Conservation (phyloP, 2,113 vertebrate species). For the Abramis brama region DNA sequence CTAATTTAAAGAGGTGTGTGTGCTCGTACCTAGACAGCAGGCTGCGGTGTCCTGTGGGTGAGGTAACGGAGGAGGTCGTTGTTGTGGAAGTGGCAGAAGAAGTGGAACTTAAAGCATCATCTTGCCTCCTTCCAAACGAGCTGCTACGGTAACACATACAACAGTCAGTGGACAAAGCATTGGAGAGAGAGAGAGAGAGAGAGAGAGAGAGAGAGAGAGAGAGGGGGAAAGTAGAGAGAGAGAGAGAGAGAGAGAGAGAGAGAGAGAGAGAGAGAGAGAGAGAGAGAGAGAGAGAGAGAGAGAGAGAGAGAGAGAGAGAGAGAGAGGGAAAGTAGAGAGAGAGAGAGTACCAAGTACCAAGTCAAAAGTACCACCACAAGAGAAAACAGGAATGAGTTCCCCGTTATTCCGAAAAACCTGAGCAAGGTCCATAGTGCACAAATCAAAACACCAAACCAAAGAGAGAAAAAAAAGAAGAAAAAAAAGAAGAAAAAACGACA, state of each 20-base stretch:
- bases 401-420: background rate
- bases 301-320: background rate
- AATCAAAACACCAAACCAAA: background rate
- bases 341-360: background rate
- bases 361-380: background rate
- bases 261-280: background rate
- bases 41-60: conserved; percentile 88
- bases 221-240: background rate
- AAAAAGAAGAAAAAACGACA: no score
- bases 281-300: background rate
- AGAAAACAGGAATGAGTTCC: background rate
- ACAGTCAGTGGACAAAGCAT: background rate
- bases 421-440: background rate
- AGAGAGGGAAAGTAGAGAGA: background rate
- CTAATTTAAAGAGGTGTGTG: conserved; percentile 62
- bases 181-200: background rate
- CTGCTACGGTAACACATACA: conserved; percentile 72
- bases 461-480: no score
- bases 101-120: conserved; percentile 89
- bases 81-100: conserved; percentile 73
- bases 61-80: conserved; percentile 86
- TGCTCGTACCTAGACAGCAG: conserved; percentile 78
- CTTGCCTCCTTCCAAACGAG: conserved; percentile 93
- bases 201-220: background rate
- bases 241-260: background rate